phyloP scores from a whole-genome alignment of 2,797 vertebrate genomes.

The Tapera naevia region DNA sequence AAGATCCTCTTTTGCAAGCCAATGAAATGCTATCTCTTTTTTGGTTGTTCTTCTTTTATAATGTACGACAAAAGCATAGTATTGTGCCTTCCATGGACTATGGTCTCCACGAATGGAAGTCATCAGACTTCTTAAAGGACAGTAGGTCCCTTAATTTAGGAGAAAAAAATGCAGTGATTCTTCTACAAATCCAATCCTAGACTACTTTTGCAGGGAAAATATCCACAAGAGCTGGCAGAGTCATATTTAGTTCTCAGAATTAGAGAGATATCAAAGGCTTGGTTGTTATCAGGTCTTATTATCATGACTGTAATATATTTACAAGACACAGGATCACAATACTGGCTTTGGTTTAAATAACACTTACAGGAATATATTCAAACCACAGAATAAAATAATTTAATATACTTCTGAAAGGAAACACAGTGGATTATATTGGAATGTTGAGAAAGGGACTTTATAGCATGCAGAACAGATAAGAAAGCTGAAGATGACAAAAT shows the following conservation, averaged over 20 bases:
- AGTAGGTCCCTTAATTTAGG: not conserved
- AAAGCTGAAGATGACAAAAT: not conserved
- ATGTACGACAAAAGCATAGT: not conserved
- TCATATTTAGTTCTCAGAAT: not conserved
- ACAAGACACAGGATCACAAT: conserved; percentile 2
- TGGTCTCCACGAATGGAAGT: not conserved
- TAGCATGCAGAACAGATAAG: not conserved
- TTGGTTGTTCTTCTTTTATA: not conserved
- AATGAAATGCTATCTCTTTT: not conserved
- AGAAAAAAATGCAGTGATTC: not conserved
- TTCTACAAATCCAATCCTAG: not conserved
- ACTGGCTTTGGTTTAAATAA: conserved; percentile 3
- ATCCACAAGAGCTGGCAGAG: not conserved
- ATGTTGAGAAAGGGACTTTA: not conserved
- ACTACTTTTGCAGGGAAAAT: not conserved
- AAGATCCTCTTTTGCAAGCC: not conserved
- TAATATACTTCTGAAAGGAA: conserved; percentile 7
- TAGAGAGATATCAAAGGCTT: not conserved
- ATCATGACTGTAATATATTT: not conserved
- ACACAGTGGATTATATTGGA: not conserved
- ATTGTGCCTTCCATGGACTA: not conserved
- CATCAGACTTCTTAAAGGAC: not conserved
- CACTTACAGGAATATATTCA: not conserved
- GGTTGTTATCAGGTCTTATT: not conserved
- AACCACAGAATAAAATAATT: not conserved